Base-by-base conservation (phyloP, 2,888 invertebrate genomes). In the Hyles lineata region DNA sequence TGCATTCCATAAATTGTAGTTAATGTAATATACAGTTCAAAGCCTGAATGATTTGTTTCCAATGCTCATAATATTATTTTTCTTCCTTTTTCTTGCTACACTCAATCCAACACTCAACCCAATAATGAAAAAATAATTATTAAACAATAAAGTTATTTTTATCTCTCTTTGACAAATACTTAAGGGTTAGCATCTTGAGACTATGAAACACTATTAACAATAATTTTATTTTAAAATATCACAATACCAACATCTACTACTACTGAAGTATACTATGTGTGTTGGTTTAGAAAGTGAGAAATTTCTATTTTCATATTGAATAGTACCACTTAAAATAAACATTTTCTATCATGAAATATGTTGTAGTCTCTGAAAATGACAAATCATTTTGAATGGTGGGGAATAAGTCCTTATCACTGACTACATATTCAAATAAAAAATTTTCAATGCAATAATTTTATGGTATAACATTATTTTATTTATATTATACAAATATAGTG, bases 181-280 rank as follows among this genome's bases (percentile, higher is more conserved):
- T 23, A 50, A 32, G 25, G 60, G 87, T 89, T 90, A 90, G 88
- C 87, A 79, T 86, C 86, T 85, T 83, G 83, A 79, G 84, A 87
- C 87, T 87, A 82, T 76, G 76, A 84, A 85, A 86, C 83, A 78
- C 81, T 84, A 78, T 72, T 81, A 82, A 74, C 78, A 80, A 80
- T 81, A 81, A 85, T 84, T 87, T 82, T 89, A 90, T 89, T 87
- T 90, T 92, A 91, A 92, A 89, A 92, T 93, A 93, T 93, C 93
- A 94, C 93, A 93, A 89, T 92, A 92, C 90, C 86, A 92, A 92
- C 91, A 90, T 85, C 92, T 92, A 92, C 86, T 88, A 87, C 82
- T 85, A 85, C 81, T 80, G 75, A 81, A 74, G 83, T 82, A 76
- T 76, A 78, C 79, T 80, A 77, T 7, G 73, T 52, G n/a, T 52